Percentiles rank a stretch among this genome's conserved stretches.
Conservation (phyloP, 2,888 invertebrate genomes). For the Hypolimnas misippus region DNA sequence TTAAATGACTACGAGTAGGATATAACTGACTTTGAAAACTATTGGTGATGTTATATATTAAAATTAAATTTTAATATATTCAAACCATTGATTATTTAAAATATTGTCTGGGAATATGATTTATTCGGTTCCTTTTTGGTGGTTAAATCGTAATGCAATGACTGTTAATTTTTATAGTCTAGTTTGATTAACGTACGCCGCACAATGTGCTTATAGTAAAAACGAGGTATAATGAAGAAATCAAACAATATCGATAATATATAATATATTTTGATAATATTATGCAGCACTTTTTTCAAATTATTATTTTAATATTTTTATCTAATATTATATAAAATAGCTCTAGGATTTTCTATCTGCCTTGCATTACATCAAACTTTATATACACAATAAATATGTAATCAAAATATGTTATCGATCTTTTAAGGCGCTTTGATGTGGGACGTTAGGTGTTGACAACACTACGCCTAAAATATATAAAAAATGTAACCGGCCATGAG, state of each 20-base stretch:
- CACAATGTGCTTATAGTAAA: conserved; percentile 2
- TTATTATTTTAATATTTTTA: not conserved
- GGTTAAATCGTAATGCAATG: not conserved
- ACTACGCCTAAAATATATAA: no score
- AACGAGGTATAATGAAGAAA: not conserved
- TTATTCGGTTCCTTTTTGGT: no score
- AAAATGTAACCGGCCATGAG: no score
- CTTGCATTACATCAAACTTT: not conserved
- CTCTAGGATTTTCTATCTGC: not conserved
- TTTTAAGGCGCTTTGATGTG: no score
- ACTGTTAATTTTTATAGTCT: not conserved
- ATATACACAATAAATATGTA: no score
- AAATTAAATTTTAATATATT: no score
- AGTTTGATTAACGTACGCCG: not conserved
- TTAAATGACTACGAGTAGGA: no score
- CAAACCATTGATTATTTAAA: not conserved
- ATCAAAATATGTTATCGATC: no score
- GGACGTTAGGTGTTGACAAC: no score
- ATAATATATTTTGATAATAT: not conserved
- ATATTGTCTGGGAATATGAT: not conserved
- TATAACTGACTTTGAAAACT: no score
- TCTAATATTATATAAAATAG: no score
- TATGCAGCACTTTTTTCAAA: not conserved
- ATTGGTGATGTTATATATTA: no score
- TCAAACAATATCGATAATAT: not conserved